These are phyloP conservation scores for Hoplostethus mediterraneus DNA, from an alignment of 2,797 vertebrate genomes.

Conservation along the genomic window DNA sequence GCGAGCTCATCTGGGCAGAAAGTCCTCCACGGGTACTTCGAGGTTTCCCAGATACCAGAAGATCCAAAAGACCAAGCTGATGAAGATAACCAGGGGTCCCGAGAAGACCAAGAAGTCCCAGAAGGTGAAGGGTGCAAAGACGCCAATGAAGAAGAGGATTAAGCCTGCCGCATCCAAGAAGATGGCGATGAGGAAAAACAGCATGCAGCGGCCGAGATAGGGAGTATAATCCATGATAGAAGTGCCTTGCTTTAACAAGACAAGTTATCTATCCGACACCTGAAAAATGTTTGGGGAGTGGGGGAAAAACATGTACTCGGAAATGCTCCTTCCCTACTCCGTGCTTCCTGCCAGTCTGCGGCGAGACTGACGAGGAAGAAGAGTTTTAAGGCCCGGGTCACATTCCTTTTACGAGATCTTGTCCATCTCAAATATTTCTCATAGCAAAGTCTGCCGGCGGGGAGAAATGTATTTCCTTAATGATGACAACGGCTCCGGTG, in stretches of 20 bases:
- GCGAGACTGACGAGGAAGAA: slow-evolving; percentile 37
- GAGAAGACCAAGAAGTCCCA: slow-evolving; percentile 88
- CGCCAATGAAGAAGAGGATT: slow-evolving; percentile 81
- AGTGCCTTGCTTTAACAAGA: slow-evolving; percentile 1
- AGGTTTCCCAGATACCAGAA: slow-evolving; percentile 89
- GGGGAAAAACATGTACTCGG: neutral
- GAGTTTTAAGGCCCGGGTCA: slow-evolving; percentile 31
- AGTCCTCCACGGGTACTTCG: slow-evolving; percentile 68
- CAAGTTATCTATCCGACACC: neutral
- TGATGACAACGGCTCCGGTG: slow-evolving; percentile 21
- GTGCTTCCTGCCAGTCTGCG: slow-evolving; percentile 2
- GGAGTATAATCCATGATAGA: slow-evolving; percentile 64
- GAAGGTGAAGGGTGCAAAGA: slow-evolving; percentile 74
- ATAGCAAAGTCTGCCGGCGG: slow-evolving; percentile 8
- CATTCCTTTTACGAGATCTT: slow-evolving; percentile 60
- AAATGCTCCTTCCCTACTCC: slow-evolving; percentile 4
- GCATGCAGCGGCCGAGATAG: slow-evolving; percentile 64
- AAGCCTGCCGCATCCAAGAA: slow-evolving; percentile 79
- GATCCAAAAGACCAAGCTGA: slow-evolving; percentile 88
- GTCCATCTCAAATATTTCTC: slow-evolving; percentile 49
- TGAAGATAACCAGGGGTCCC: slow-evolving; percentile 81
- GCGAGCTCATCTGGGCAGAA: slow-evolving; percentile 36
- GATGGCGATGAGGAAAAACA: slow-evolving; percentile 75
- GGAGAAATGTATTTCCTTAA: slow-evolving; percentile 37
- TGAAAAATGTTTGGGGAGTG: neutral